Evolutionary conservation across 1,140 invertebrate genomes (phyloP).

Genomic region (Drosophila sproati): DNA sequence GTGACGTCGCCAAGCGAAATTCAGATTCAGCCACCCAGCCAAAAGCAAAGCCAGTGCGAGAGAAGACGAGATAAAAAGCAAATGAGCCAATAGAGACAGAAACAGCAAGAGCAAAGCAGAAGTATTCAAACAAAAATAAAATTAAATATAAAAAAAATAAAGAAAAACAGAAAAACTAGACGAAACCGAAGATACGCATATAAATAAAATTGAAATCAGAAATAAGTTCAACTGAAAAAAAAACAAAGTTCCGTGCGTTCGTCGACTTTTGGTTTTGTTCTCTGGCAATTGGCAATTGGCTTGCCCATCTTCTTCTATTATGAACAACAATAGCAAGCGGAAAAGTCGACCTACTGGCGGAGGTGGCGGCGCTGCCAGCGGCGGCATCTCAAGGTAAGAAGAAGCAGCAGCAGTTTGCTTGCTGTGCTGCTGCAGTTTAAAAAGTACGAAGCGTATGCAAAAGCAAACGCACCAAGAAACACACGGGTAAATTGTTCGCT

Average conservation of each 20-base stretch:
- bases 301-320: slow-evolving; percentile 63
- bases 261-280: slow-evolving; percentile 56
- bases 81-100: slow-evolving; percentile 37
- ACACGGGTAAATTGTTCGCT: slow-evolving; percentile 25
- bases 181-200: slow-evolving; percentile 38
- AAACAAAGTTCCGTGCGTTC: slow-evolving; percentile 57
- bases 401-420: slow-evolving; percentile 54
- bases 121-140: slow-evolving; percentile 31
- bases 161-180: slow-evolving; percentile 32
- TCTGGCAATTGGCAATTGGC: slow-evolving; percentile 62
- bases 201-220: slow-evolving; percentile 54
- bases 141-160: slow-evolving; percentile 3
- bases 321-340: slow-evolving; percentile 83
- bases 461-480: slow-evolving; percentile 42
- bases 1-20: slow-evolving; percentile 51
- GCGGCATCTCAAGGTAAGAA: slow-evolving; percentile 82
- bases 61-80: slow-evolving; percentile 30
- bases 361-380: slow-evolving; percentile 60
- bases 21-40: slow-evolving; percentile 46
- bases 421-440: slow-evolving; percentile 58
- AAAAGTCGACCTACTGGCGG: slow-evolving; percentile 81
- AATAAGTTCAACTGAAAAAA: slow-evolving; percentile 42
- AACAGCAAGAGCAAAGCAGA: slow-evolving; percentile 38
- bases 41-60: slow-evolving; percentile 40
- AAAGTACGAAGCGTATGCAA: slow-evolving; percentile 42